A percentile compares a stretch with the other conserved stretches of the same genome.
These are phyloP conservation scores for Narcine bancroftii DNA, from an alignment of 2,113 vertebrate genomes.

Conservation along the genomic window DNA sequence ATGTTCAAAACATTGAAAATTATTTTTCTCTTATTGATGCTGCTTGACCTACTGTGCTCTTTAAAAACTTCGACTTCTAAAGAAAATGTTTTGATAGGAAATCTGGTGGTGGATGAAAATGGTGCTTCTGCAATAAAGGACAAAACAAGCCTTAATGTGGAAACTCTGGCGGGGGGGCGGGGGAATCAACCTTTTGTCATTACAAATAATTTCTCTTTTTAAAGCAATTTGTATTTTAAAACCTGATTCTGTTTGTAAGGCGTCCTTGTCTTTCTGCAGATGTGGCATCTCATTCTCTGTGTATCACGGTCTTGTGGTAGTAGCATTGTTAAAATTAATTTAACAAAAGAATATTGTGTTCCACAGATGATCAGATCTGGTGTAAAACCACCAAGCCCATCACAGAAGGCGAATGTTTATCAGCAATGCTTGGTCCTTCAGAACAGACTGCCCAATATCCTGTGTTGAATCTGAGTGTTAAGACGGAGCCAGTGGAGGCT, in stretches of 20 bases:
- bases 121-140: background rate
- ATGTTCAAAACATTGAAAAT: no score
- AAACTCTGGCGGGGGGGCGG: background rate
- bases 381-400: slow-evolving; percentile 69
- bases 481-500: slow-evolving; percentile 53
- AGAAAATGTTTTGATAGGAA: background rate
- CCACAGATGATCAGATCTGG: slow-evolving; percentile 70
- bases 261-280: background rate
- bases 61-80: background rate
- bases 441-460: background rate
- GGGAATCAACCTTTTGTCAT: background rate
- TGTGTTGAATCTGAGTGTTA: slow-evolving; percentile 46
- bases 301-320: background rate
- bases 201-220: background rate
- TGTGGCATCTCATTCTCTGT: background rate
- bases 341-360: background rate
- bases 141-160: background rate
- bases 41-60: no score
- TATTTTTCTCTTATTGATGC: no score
- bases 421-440: slow-evolving; percentile 50
- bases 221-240: background rate
- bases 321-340: background rate
- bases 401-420: slow-evolving; percentile 51
- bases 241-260: background rate
- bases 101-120: background rate